Base-by-base conservation (phyloP, 2,888 invertebrate genomes). In the Clitarchus hookeri region DNA sequence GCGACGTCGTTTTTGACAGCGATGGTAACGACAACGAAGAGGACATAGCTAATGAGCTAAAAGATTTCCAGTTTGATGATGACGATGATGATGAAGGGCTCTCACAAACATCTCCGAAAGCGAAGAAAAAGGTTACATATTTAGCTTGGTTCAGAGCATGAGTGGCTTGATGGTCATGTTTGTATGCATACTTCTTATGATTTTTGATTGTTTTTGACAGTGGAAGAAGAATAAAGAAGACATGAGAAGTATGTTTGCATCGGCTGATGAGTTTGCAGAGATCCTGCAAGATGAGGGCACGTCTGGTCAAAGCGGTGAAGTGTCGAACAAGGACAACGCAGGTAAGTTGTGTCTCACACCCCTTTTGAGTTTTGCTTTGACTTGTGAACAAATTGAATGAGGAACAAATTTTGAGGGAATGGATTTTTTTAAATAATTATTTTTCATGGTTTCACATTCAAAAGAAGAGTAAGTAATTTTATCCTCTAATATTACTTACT, bases 231-330 rank as follows among this genome's bases (percentile, higher is more conserved):
- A 84, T n/a, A 84, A 88, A 85, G 48, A 87, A 65, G 87, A 89
- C 23, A 90, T 90, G 83, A 89, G 89, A n/a, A 91, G 91, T 84
- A 89, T 96, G 65, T 97, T 97, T 92, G 96, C 97, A 4, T 96
- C 97, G 0, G 97, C 97, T 0, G 97, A 97, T 91, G 95, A 98
- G 91, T 98, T 98, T 92, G 95, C 98, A 0, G 95, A 96, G 83
- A 93, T 98, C 89, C 92, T 98, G 85, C 98, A 98, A 91, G 96
- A 97, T 87, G 96, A 96, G 84, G 96, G 96, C 19, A 90, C 90
- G 13, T 89, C 89, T 0, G 93, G 94, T 84, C 93, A 94, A 6
- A 94, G 94, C 89, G 94, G 95, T 91, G 94, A 94, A 0, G 92
- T 96, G 16, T 94, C 94, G 6, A 96, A 96, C 89, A 94, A 93